Evolutionary conservation across 2,113 vertebrate species (phyloP).

Genomic region (Ondatra zibethicus): DNA sequence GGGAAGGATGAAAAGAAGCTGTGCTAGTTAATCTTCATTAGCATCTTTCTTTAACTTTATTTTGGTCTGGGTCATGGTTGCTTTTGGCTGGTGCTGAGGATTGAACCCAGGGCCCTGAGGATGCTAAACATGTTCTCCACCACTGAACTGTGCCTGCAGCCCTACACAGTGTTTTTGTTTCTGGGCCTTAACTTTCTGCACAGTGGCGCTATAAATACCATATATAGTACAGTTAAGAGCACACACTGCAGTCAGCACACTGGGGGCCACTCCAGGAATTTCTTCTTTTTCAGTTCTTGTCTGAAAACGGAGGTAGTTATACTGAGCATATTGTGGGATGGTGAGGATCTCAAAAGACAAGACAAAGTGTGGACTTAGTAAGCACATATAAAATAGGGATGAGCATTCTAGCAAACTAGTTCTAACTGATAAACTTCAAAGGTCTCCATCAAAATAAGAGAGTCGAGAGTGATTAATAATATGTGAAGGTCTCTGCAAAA

Average conservation of each 20-base stretch:
- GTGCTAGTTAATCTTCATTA: neutral
- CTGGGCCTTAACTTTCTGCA: neutral
- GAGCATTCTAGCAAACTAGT: neutral
- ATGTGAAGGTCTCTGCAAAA: neutral
- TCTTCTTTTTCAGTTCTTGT: neutral
- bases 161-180: neutral
- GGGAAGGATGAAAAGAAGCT: no score
- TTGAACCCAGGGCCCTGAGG: neutral
- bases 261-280: neutral
- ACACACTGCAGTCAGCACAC: neutral
- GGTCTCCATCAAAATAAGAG: neutral
- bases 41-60: no score
- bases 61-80: neutral
- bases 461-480: neutral
- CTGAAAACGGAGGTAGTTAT: neutral
- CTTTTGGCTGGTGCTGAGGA: neutral
- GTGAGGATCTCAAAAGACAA: conserved; percentile 19
- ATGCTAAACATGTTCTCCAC: neutral
- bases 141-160: neutral
- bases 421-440: neutral
- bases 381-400: neutral
- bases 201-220: neutral
- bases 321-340: neutral
- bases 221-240: neutral
- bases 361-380: neutral